phyloP scores from a whole-genome alignment of 2,113 vertebrate species.

The Chlamydotis undulata region DNA sequence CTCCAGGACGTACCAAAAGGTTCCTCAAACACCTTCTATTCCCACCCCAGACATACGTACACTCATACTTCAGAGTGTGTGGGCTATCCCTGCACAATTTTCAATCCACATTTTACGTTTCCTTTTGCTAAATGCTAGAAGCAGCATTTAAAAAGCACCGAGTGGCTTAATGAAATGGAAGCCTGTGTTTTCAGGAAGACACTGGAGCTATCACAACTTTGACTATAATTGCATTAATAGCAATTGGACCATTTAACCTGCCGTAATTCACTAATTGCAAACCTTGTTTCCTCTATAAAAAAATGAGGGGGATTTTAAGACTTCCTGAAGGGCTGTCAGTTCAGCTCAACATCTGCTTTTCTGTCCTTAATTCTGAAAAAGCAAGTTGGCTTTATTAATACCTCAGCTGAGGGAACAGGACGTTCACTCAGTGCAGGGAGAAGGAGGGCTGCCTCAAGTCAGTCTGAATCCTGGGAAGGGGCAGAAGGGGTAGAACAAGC shows the following conservation, averaged over 20 bases:
- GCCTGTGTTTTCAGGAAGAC: conserved; percentile 2
- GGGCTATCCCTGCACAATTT: not conserved
- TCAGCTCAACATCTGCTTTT: conserved; percentile 42
- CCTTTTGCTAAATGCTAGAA: not conserved
- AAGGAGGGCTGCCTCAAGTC: not conserved
- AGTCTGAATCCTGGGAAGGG: not conserved
- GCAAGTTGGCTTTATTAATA: not conserved
- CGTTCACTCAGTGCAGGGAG: rapidly evolving
- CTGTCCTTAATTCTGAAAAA: conserved; percentile 14
- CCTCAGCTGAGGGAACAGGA: not conserved
- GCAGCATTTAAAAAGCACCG: not conserved
- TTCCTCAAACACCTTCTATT: not conserved
- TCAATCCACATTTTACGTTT: not conserved
- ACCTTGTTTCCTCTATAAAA: conserved; percentile 39
- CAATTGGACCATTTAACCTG: not conserved
- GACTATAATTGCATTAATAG: conserved; percentile 70
- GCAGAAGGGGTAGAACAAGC: not conserved
- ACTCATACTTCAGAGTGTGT: not conserved
- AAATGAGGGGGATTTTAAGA: conserved; percentile 11
- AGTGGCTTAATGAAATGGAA: not conserved
- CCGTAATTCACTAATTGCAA: conserved; percentile 50
- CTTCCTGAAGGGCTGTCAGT: conserved; percentile 65
- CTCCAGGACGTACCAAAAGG: not conserved
- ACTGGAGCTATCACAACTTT: not conserved
- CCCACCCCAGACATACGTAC: not conserved